phyloP scores from a whole-genome alignment of 2,888 invertebrate species.

The Athalia rosae region DNA sequence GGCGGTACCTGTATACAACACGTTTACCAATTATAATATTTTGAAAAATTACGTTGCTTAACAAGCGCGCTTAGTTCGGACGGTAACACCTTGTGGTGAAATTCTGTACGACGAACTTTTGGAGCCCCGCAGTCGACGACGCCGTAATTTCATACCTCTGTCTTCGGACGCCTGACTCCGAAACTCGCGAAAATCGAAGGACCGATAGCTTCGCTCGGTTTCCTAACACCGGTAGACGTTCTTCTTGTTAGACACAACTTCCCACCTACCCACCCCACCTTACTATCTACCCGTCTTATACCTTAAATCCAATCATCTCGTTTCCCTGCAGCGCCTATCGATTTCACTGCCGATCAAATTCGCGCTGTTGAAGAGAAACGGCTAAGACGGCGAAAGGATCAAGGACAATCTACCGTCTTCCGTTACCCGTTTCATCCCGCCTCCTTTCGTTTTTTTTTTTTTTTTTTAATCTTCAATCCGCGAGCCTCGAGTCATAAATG shows the following conservation, averaged over 20 bases:
- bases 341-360: constrained; percentile 57
- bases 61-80: neutral
- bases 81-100: neutral
- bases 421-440: constrained; percentile 6
- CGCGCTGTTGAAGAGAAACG: constrained; percentile 32
- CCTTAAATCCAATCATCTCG: constrained; percentile 66
- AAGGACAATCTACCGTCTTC: constrained; percentile 25
- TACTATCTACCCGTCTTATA: neutral
- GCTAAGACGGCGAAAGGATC: constrained; percentile 29
- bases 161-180: constrained; percentile 21
- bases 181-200: no score
- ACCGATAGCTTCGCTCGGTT: no score
- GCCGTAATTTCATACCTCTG: constrained; percentile 35
- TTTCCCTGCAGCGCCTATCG: constrained; percentile 61
- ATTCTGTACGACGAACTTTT: constrained; percentile 9
- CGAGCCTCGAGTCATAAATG: constrained; percentile 1
- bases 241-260: no score
- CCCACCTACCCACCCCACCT: no score
- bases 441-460: neutral
- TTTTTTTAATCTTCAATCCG: constrained; percentile 1
- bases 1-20: no score
- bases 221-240: no score
- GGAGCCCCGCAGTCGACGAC: no score
- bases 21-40: no score
- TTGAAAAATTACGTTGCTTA: no score